phyloP scores from a whole-genome alignment of 2,888 invertebrate species.

The Esperia sulphurella region DNA sequence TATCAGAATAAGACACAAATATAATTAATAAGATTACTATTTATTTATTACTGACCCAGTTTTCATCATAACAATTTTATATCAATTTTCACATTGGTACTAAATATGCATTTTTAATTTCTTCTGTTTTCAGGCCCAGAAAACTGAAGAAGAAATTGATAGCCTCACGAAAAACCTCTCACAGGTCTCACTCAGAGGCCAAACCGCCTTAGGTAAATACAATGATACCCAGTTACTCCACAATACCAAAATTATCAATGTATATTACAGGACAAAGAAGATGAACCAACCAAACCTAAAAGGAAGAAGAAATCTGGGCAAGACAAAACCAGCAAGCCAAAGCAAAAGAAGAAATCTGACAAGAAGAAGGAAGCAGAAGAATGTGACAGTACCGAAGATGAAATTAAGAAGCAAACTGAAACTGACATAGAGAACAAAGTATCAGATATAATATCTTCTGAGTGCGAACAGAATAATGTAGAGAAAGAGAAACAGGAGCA shows the following conservation, averaged over 20 bases:
- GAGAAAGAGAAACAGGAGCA: constrained; percentile 34
- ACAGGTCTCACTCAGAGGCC: constrained; percentile 72
- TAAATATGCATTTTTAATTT: no score
- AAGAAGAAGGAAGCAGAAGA: not conserved
- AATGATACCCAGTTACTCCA: constrained; percentile 47
- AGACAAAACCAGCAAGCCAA: not conserved
- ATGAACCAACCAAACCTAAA: constrained; percentile 39
- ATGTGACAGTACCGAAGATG: not conserved
- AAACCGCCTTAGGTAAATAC: constrained; percentile 74
- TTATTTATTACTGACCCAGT: no score
- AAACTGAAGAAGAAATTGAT: constrained; percentile 56
- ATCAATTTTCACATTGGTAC: no score
- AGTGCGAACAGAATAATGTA: constrained; percentile 7
- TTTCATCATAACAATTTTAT: no score
- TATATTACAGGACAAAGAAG: constrained; percentile 69
- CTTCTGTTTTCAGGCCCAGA: constrained; percentile 50
- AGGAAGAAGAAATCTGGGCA: constrained; percentile 20
- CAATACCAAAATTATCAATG: constrained; percentile 64
- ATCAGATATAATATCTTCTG: not conserved
- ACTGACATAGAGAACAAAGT: not conserved
- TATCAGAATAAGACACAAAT: no score
- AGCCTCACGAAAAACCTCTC: constrained; percentile 72
- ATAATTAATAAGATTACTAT: no score
- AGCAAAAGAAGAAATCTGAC: not conserved
- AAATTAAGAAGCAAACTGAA: constrained; percentile 7